Conservation (phyloP, 1,140 invertebrate genomes). For the Drosophila gunungcola region DNA sequence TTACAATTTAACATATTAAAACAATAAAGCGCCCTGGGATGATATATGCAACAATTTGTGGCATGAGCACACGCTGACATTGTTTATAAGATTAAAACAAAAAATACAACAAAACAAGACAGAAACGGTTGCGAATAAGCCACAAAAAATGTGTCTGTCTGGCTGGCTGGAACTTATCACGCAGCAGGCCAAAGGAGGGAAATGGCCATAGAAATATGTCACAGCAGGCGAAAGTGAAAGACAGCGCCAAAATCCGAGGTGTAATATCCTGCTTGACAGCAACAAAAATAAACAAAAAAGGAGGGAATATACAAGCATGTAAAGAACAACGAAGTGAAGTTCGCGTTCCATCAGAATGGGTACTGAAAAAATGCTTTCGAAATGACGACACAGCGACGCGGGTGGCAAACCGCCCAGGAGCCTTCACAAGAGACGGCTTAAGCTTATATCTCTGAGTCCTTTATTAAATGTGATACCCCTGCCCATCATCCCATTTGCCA, state of each 20-base stretch:
- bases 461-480: conserved; percentile 43
- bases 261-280: conserved; percentile 76
- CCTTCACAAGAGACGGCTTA: conserved; percentile 38
- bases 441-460: conserved; percentile 38
- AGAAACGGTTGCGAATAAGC: conserved; percentile 16
- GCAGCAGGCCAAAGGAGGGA: conserved; percentile 24
- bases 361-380: conserved; percentile 26
- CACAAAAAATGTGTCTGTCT: conserved; percentile 61
- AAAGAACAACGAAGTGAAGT: conserved; percentile 13
- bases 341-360: conserved; percentile 25
- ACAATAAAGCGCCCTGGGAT: conserved; percentile 55
- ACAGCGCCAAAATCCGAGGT: conserved; percentile 74
- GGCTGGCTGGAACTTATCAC: conserved; percentile 51
- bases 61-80: conserved; percentile 68
- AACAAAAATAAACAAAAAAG: conserved; percentile 30
- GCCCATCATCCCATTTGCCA: not conserved
- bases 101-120: conserved; percentile 21
- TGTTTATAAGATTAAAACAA: conserved; percentile 73
- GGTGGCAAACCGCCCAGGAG: conserved; percentile 32
- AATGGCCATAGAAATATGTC: conserved; percentile 75
- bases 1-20: conserved; percentile 72
- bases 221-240: conserved; percentile 79
- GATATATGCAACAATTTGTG: conserved; percentile 57
- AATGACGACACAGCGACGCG: conserved; percentile 45
- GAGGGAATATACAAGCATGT: conserved; percentile 23